Conservation (phyloP, 2,797 vertebrate species). For the Orientallactaga sibirica region DNA sequence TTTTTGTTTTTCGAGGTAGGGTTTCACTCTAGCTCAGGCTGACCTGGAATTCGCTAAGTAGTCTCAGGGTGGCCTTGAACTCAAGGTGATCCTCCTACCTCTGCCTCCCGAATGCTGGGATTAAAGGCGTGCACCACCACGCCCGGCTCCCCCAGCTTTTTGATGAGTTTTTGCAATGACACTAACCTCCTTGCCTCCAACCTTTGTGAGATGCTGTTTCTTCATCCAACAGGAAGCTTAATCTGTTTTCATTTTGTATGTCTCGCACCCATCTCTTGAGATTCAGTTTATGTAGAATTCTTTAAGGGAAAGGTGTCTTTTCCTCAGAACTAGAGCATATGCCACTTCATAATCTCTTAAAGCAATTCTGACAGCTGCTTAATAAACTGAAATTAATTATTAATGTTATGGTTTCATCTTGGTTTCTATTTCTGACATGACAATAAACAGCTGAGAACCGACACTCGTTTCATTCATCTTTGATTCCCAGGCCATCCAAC, state of each 20-base stretch:
- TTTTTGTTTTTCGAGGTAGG: no score
- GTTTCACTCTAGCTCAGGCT: no score
- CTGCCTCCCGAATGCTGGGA: no score
- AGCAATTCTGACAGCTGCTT: neutral
- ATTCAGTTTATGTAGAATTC: rapidly evolving
- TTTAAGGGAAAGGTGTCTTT: neutral
- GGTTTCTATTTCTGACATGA: neutral
- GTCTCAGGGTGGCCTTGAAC: no score
- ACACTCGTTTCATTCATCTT: no score
- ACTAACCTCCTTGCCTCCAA: neutral
- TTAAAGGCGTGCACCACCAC: no score
- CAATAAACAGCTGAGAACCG: neutral
- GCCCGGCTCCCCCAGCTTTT: no score
- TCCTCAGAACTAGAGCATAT: neutral
- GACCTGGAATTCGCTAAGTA: no score
- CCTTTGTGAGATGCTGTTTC: rapidly evolving
- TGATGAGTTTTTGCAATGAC: no score
- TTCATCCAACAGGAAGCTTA: no score
- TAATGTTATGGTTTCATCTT: neutral
- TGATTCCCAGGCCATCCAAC: neutral
- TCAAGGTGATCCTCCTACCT: no score
- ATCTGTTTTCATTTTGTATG: neutral
- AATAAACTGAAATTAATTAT: neutral
- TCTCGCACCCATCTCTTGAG: neutral
- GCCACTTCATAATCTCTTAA: neutral